Percentiles rank a stretch among this genome's conserved stretches.
Evolutionary conservation across 1,140 invertebrate species (phyloP).

Genomic region (Drosophila gunungcola): DNA sequence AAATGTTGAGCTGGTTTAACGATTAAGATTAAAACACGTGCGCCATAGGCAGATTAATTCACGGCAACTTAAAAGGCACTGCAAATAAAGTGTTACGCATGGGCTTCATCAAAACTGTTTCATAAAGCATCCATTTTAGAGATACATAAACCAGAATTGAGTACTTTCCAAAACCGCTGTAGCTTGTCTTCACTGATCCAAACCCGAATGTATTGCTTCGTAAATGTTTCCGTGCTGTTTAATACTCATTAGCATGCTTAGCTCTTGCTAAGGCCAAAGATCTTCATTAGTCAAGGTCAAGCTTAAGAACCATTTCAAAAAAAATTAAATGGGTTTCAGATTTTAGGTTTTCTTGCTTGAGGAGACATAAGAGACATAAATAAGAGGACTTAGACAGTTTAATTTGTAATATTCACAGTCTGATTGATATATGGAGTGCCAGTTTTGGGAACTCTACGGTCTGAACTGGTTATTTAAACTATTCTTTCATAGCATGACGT

Average conservation of each 20-base stretch:
- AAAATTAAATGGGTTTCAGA: slow-evolving; percentile 45
- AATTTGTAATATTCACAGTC: slow-evolving; percentile 29
- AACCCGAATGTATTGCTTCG: slow-evolving; percentile 7
- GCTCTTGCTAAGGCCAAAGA: slow-evolving; percentile 4
- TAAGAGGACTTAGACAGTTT: slow-evolving; percentile 50
- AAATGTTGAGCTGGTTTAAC: not conserved
- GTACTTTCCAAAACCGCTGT: slow-evolving; percentile 24
- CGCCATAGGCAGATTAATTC: not conserved
- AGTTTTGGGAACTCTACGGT: slow-evolving; percentile 4
- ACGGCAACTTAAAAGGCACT: not conserved
- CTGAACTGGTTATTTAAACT: slow-evolving; percentile 60
- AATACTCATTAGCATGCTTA: slow-evolving; percentile 16
- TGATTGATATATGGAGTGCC: slow-evolving; percentile 58
- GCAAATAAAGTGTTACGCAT: not conserved
- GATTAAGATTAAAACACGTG: not conserved
- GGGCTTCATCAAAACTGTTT: not conserved
- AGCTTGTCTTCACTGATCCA: slow-evolving; percentile 5
- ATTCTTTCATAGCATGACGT: slow-evolving; percentile 38
- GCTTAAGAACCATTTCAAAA: slow-evolving; percentile 19
- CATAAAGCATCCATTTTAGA: not conserved
- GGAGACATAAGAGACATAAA: slow-evolving; percentile 60
- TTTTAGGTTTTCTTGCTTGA: slow-evolving; percentile 16
- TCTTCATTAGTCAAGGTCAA: slow-evolving; percentile 61
- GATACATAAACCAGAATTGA: not conserved
- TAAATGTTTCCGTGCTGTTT: slow-evolving; percentile 31